Evolutionary conservation across 2,113 vertebrate species (phyloP).

Genomic region (Odobenus rosmarus): DNA sequence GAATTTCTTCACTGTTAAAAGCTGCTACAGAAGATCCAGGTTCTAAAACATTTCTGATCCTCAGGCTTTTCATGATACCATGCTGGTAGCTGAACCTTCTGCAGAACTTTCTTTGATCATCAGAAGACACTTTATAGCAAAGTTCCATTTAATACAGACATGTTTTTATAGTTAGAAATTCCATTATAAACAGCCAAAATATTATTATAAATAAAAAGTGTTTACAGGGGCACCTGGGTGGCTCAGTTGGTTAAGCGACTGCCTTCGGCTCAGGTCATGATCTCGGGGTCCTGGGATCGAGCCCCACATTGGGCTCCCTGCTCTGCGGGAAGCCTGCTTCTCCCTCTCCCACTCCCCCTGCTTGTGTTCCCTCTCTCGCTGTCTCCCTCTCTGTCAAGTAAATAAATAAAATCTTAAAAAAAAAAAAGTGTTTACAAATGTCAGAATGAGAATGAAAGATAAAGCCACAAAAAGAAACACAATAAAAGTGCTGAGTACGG

Average conservation of each 20-base stretch:
- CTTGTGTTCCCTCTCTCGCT: too few relatives aligned
- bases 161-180: conserved; percentile 3
- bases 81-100: background rate
- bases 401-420: too few relatives aligned
- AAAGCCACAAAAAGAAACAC: background rate
- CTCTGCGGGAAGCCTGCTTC: too few relatives aligned
- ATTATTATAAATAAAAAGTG: background rate
- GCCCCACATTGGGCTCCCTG: too few relatives aligned
- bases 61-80: background rate
- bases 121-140: background rate
- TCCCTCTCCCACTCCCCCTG: too few relatives aligned
- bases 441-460: background rate
- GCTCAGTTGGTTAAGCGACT: too few relatives aligned
- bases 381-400: too few relatives aligned
- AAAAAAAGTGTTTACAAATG: background rate
- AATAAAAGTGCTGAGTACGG: background rate
- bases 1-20: background rate
- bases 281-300: too few relatives aligned
- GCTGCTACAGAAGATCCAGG: background rate
- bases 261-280: too few relatives aligned
- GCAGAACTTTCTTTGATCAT: background rate
- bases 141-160: background rate
- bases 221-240: background rate
- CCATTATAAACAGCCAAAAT: conserved; percentile 7
- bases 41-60: background rate